Conservation (phyloP, 2,888 invertebrate genomes). For the Synanthedon tipuliformis region DNA sequence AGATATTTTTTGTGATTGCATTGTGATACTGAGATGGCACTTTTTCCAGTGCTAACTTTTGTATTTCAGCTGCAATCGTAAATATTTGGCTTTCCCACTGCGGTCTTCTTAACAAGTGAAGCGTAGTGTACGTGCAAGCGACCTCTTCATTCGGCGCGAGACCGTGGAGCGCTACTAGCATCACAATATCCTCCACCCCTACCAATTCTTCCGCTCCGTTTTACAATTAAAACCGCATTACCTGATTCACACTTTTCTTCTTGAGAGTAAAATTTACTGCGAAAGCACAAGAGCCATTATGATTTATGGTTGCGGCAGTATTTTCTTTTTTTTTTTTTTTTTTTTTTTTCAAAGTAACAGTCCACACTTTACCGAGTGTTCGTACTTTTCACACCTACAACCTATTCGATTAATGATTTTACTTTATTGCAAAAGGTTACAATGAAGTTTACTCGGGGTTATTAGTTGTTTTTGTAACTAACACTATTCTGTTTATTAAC, state of each 20-base stretch:
- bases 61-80: slow-evolving; percentile 52
- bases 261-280: background rate
- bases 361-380: too few relatives aligned
- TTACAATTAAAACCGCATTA: slow-evolving; percentile 57
- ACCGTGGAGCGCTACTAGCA: slow-evolving; percentile 29
- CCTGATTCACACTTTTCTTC: slow-evolving; percentile 6
- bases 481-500: too few relatives aligned
- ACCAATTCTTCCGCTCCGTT: slow-evolving; percentile 23
- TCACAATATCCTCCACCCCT: slow-evolving; percentile 31
- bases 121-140: slow-evolving; percentile 32
- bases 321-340: too few relatives aligned
- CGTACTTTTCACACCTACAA: too few relatives aligned
- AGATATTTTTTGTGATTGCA: too few relatives aligned
- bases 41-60: slow-evolving; percentile 50
- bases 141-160: slow-evolving; percentile 36
- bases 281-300: slow-evolving; percentile 27
- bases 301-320: slow-evolving; percentile 11
- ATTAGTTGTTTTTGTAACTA: too few relatives aligned
- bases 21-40: slow-evolving; percentile 26
- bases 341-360: background rate
- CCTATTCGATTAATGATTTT: too few relatives aligned
- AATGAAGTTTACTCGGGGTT: too few relatives aligned
- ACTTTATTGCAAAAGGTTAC: too few relatives aligned
- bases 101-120: slow-evolving; percentile 51
- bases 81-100: slow-evolving; percentile 53